These are phyloP conservation scores for Scaptomyza polygonia DNA, from an alignment of 2,888 invertebrate species.

Conservation along the genomic window DNA sequence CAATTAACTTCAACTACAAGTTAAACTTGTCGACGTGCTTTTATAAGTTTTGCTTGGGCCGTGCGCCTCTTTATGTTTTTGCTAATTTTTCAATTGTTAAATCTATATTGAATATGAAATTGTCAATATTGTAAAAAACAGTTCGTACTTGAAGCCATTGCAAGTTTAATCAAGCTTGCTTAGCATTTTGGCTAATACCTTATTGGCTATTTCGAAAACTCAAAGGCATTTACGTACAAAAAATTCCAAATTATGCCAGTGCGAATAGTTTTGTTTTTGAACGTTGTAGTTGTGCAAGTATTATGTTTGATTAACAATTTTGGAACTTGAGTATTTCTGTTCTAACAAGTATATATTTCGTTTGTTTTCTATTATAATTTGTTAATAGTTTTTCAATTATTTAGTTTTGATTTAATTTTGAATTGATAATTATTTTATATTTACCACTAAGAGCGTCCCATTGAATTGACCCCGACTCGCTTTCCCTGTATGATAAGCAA, in stretches of 20 bases:
- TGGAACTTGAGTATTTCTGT: no score
- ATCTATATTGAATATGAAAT: constrained; percentile 35
- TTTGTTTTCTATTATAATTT: constrained; percentile 7
- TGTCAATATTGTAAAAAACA: constrained; percentile 12
- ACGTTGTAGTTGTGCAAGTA: constrained; percentile 72
- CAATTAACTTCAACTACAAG: constrained; percentile 29
- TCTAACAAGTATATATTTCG: no score
- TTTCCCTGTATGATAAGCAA: constrained; percentile 14
- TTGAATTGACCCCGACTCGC: constrained; percentile 27
- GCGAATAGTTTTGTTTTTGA: constrained; percentile 54
- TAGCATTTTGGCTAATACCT: constrained; percentile 19
- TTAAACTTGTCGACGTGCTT: constrained; percentile 31
- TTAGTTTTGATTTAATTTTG: constrained; percentile 6
- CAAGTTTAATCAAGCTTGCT: constrained; percentile 32
- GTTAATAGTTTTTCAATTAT: not conserved
- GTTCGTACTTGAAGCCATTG: constrained; percentile 27
- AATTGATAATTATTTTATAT: not conserved
- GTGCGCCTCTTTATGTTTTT: constrained; percentile 26
- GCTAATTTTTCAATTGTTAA: constrained; percentile 27
- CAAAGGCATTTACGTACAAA: constrained; percentile 33
- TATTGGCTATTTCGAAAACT: constrained; percentile 56
- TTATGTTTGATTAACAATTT: constrained; percentile 48
- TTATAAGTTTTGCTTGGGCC: constrained; percentile 40
- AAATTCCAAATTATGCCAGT: constrained; percentile 48
- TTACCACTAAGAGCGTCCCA: no score